Base-by-base conservation (phyloP, 1,140 invertebrate genomes). In the Hycleus cichorii region DNA sequence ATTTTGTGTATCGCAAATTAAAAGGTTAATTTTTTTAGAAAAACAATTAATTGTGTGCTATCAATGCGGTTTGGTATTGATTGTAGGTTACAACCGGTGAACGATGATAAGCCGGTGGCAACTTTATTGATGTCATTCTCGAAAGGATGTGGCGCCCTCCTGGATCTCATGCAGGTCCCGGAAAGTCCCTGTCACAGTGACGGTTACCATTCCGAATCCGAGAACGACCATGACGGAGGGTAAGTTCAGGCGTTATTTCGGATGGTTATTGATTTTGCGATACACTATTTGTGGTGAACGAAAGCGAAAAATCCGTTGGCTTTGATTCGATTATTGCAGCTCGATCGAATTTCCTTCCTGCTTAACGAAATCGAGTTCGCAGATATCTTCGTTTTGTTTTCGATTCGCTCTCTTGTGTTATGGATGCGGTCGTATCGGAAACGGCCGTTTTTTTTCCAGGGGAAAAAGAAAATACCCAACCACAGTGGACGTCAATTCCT, bases 191-290 rank as follows among this genome's bases (percentile, higher is more conserved):
- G 78, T 74, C 54, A 77, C 68, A 83, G 81, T 62, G 83, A 84
- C 63, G 89, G 89, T 26, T 91, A 91, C 68, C 89, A 91, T 67
- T 88, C 86, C 0, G 89, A 91, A 71, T 86, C 87, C n/a, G 89
- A 90, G 65, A 82, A 82, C 40, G 67, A 72, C 57, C 62, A 57
- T 32, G 70, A 72, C 42, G 56, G 58, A 47, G 69, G 68, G 70
- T 69, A 63, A 57, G 60, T 32, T 32, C 27, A 12, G 12, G 12
- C 12, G 12, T 12, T 12, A 12, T 12, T 18, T 18, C 18, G 18
- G 18, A 18, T 18, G 18, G 18, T 18, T 18, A 18, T 18, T 18
- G 18, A 18, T 18, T 18, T 18, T 18, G 18, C 18, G 0, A 18
- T 1, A 18, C 18, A 18, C 18, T 18, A 18, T 18, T 18, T 18